Evolutionary conservation across 2,888 invertebrate species (phyloP), one percentile per base, ranked within the genome.

Genomic region (Cepaea hortensis): DNA sequence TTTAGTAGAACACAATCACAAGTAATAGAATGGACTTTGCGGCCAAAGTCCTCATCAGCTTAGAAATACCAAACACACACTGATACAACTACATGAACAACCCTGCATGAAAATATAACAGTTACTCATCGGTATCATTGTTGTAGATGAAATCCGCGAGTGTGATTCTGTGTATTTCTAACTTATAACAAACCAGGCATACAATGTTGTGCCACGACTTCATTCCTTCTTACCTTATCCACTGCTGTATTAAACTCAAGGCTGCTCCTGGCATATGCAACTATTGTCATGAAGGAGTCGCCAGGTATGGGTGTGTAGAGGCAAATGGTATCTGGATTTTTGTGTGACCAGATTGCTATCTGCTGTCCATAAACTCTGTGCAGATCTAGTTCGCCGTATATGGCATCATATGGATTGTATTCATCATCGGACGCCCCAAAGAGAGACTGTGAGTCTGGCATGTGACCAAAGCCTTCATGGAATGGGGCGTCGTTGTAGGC

Each of bases 281-380:
- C 89, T 7, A 91, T 83, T 20, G 89, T 88, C 70, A 87, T 87
- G 23, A 92, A 88, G 15, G 90, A 89, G 86, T 92, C 91, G 0
- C 90, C 90, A 13, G 89, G 87, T 11, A 89, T 76, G 1, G 92
- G 91, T 13, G 91, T 91, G 87, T 91, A 92, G 5, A 93, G 88
- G 18, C 90, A 90, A 13, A 92, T 87, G n/a, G 89, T 90, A 77
- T 92, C 91, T 3, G 90, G 90, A 35, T 88, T 88, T 18, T 86
- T 88, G 86, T 90, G 90, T 3, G 91, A 91, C 92, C 93, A 92
- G 15, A 93, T 87, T 0, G 90, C 91, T 23, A 92, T 88, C 13
- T 91, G 89, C 73, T 90, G 89, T 1, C 91, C 91, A 46, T 91
- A 85, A 0, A 90, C 87, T 77, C 85, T 79, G 6, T 61, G 62